These are phyloP conservation scores for Paratilapia polleni DNA, from an alignment of 2,113 vertebrate genomes.

Conservation along the genomic window DNA sequence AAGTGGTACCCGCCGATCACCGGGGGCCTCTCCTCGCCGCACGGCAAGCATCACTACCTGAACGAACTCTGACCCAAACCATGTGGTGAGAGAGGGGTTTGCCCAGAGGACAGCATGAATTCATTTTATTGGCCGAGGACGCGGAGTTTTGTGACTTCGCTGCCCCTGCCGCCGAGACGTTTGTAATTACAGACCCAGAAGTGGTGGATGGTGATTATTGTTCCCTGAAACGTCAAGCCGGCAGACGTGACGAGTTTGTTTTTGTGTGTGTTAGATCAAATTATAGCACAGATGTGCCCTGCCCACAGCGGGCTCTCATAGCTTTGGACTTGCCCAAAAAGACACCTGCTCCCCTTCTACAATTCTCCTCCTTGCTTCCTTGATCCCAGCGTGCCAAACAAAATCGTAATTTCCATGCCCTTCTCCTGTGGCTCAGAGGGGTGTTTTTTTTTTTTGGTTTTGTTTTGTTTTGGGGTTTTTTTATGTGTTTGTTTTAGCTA, in stretches of 20 bases:
- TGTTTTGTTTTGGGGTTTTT: too few relatives aligned
- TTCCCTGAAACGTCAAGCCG: neutral
- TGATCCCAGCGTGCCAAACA: constrained; percentile 55
- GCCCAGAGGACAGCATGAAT: neutral
- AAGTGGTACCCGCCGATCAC: constrained; percentile 38
- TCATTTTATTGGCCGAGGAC: constrained; percentile 4
- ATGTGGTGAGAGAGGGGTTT: neutral
- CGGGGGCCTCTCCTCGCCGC: constrained; percentile 19
- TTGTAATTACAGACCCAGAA: neutral
- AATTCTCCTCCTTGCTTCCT: neutral
- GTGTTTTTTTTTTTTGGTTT: neutral
- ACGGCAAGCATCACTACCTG: constrained; percentile 55
- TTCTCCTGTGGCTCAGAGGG: neutral
- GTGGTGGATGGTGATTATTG: constrained; percentile 15
- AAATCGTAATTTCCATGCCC: neutral
- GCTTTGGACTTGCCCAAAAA: constrained; percentile 42
- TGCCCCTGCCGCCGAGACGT: neutral
- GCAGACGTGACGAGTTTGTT: constrained; percentile 24
- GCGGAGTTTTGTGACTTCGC: constrained; percentile 9
- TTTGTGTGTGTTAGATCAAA: constrained; percentile 6
- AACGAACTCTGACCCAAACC: constrained; percentile 37
- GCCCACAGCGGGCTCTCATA: constrained; percentile 23
- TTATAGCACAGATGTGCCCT: constrained; percentile 55
- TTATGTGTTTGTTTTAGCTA: constrained; percentile 18
- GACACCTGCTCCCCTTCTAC: constrained; percentile 19